A percentile compares a stretch with the other conserved stretches of the same genome.
Conservation (phyloP, 2,113 vertebrate species). For the Tonatia bakeri region DNA sequence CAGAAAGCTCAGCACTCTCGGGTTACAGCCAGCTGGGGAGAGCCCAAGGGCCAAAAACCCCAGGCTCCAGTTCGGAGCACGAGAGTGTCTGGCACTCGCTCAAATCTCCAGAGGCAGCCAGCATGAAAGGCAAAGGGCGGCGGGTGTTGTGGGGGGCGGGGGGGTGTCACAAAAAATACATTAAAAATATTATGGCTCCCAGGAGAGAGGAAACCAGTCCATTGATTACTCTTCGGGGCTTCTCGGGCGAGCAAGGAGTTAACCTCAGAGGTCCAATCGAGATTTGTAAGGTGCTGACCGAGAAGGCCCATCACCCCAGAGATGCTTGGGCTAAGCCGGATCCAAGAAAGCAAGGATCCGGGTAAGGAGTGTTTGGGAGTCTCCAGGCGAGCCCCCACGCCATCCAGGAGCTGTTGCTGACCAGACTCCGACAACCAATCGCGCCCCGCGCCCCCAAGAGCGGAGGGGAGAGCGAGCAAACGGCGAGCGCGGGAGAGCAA, state of each 20-base stretch:
- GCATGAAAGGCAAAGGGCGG: not conserved
- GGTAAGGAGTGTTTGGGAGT: not conserved
- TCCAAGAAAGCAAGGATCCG: not conserved
- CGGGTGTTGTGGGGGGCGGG: too few species aligned
- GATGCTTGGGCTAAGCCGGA: not conserved
- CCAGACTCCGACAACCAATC: constrained; percentile 41
- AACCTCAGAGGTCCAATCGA: not conserved
- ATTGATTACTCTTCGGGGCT: not conserved
- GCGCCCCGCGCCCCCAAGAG: constrained; percentile 32
- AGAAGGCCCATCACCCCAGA: not conserved
- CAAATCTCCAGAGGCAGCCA: not conserved
- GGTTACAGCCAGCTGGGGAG: not conserved
- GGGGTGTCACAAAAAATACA: not conserved
- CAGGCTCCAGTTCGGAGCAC: not conserved
- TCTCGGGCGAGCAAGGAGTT: not conserved
- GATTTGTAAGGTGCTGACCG: not conserved
- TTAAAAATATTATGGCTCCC: not conserved
- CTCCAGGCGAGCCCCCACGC: not conserved
- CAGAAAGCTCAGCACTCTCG: not conserved
- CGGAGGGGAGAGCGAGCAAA: not conserved
- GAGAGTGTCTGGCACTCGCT: not conserved
- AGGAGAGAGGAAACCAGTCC: not conserved
- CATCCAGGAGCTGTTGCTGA: not conserved
- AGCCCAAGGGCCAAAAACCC: not conserved
- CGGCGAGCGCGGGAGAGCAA: constrained; percentile 30